A percentile compares a stretch with the other conserved stretches of the same genome.
Evolutionary conservation across 2,888 invertebrate genomes (phyloP).

Genomic region (Erebia ligea): DNA sequence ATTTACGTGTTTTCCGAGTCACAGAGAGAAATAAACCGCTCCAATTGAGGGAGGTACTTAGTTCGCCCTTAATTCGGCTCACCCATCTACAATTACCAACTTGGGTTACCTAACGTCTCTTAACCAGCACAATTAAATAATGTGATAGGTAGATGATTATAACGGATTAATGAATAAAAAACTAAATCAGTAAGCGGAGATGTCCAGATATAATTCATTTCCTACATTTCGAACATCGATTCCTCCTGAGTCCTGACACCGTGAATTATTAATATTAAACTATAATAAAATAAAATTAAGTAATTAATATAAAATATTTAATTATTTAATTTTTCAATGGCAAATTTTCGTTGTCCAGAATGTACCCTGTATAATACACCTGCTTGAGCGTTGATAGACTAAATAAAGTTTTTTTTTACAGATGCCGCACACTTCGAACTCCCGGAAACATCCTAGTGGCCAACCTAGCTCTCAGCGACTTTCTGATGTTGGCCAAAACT

Average conservation of each 20-base stretch:
- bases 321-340: too few relatives aligned
- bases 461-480: slow-evolving; percentile 90
- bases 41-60: not conserved
- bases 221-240: not conserved
- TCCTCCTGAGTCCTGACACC: not conserved
- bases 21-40: not conserved
- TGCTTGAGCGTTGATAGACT: not conserved
- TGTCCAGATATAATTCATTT: slow-evolving; percentile 8
- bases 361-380: too few relatives aligned
- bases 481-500: slow-evolving; percentile 87
- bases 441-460: slow-evolving; percentile 89
- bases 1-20: not conserved
- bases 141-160: not conserved
- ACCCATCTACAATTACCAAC: not conserved
- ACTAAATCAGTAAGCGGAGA: not conserved
- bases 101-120: not conserved
- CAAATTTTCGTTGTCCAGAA: too few relatives aligned
- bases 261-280: slow-evolving; percentile 3
- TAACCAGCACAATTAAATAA: not conserved
- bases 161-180: not conserved
- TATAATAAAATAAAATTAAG: too few relatives aligned
- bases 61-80: not conserved
- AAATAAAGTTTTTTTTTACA: slow-evolving; percentile 59
- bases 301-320: too few relatives aligned
- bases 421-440: slow-evolving; percentile 87